Conservation (phyloP, 2,888 invertebrate species). For the Hydrotaea cyrtoneurina region DNA sequence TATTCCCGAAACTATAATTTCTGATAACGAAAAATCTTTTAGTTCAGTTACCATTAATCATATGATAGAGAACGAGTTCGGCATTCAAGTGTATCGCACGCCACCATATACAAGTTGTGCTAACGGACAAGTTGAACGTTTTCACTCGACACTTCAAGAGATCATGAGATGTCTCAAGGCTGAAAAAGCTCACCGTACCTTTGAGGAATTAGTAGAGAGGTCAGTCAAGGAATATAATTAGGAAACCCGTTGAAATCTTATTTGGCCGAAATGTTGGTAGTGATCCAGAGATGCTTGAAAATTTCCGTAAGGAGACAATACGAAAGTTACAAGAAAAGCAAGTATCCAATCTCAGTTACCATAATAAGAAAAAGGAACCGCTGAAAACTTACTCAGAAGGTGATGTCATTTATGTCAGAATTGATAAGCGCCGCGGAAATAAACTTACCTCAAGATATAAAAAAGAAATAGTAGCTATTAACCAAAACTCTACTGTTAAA, state of each 20-base stretch:
- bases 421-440: constrained; percentile 31
- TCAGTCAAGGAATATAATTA: constrained; percentile 40
- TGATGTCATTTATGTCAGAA: constrained; percentile 34
- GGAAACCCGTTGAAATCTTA: constrained; percentile 39
- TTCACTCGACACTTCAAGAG: constrained; percentile 41
- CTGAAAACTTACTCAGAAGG: constrained; percentile 11
- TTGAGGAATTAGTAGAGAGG: constrained; percentile 37
- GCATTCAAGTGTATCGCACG: constrained; percentile 7
- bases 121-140: constrained; percentile 45
- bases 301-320: constrained; percentile 31
- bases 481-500: constrained; percentile 26
- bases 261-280: constrained; percentile 8
- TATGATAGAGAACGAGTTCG: constrained; percentile 8
- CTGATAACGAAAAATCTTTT: constrained; percentile 30
- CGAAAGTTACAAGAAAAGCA: constrained; percentile 29
- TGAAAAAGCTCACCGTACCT: constrained; percentile 18
- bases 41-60: not conserved
- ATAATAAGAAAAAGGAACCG: constrained; percentile 8
- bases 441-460: constrained; percentile 28
- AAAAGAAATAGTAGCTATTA: constrained; percentile 18
- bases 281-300: constrained; percentile 27
- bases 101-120: constrained; percentile 25
- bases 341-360: constrained; percentile 22
- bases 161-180: constrained; percentile 36
- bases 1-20: no score